These are phyloP conservation scores for Phoeniculus purpureus DNA, from an alignment of 2,797 vertebrate species.

Conservation along the genomic window DNA sequence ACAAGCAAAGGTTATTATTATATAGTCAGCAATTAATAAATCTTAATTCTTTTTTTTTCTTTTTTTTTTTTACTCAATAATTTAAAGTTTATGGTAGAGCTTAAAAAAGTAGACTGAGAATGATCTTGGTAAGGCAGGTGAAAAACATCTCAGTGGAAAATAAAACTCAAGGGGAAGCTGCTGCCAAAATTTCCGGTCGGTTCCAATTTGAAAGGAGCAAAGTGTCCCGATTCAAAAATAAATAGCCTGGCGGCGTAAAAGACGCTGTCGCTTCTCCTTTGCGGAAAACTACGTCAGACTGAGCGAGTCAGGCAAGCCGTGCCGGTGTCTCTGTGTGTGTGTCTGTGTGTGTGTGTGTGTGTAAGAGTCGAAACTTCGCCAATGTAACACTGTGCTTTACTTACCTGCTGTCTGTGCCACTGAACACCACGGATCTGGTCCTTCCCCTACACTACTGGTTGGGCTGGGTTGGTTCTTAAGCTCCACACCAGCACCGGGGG, in stretches of 20 bases:
- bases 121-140: conserved; percentile 94
- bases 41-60: conserved; percentile 42
- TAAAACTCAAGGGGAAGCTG: conserved; percentile 74
- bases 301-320: conserved; percentile 76
- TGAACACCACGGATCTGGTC: conserved; percentile 76
- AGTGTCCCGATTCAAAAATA: conserved; percentile 69
- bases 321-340: conserved; percentile 42
- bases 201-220: conserved; percentile 65
- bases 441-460: conserved; percentile 76
- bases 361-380: conserved; percentile 69
- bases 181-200: conserved; percentile 71
- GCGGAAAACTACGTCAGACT: conserved; percentile 71
- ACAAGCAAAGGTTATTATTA: conserved; percentile 94
- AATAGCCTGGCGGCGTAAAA: conserved; percentile 71
- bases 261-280: conserved; percentile 56
- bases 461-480: not conserved
- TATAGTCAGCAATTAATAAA: conserved; percentile 93
- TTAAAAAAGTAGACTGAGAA: conserved; percentile 88
- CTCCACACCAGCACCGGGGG: conserved; percentile 52
- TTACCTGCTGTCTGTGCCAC: conserved; percentile 79
- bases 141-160: conserved; percentile 82
- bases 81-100: conserved; percentile 87
- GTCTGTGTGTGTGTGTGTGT: conserved; percentile 52
- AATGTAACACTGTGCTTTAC: conserved; percentile 83
- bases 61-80: conserved; percentile 82